phyloP scores from a whole-genome alignment of 2,113 vertebrate genomes.

The Stegastes partitus region DNA sequence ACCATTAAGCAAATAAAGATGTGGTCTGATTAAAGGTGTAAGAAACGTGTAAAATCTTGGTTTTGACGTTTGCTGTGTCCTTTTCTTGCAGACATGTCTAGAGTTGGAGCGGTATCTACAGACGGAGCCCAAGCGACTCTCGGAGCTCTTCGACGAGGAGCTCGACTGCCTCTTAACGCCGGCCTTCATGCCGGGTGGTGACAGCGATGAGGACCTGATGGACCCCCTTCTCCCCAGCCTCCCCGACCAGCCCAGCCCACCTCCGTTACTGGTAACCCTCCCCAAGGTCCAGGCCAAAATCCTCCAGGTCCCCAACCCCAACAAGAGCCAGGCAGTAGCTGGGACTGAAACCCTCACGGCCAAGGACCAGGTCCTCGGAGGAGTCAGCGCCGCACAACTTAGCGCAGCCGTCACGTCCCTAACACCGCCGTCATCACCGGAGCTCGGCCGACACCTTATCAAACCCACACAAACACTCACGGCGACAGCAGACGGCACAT shows the following conservation, averaged over 20 bases:
- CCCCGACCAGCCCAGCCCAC: constrained; percentile 87
- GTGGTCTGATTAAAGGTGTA: neutral
- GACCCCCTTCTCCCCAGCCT: constrained; percentile 90
- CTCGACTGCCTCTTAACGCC: constrained; percentile 92
- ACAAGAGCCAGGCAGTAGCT: constrained; percentile 56
- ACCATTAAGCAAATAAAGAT: neutral
- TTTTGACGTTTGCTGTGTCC: constrained; percentile 40
- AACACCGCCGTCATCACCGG: constrained; percentile 96
- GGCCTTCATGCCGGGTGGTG: constrained; percentile 87
- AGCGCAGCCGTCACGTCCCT: constrained; percentile 96
- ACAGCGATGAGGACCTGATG: constrained; percentile 89
- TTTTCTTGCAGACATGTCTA: constrained; percentile 91
- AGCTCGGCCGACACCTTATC: constrained; percentile 95
- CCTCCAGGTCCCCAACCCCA: constrained; percentile 84
- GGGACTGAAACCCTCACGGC: constrained; percentile 77
- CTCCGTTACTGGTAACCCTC: constrained; percentile 81
- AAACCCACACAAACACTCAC: constrained; percentile 94
- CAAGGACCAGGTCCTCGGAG: constrained; percentile 90
- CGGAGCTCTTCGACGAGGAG: constrained; percentile 94
- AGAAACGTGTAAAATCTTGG: neutral
- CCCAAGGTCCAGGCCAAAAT: constrained; percentile 89
- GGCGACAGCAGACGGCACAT: constrained; percentile 89
- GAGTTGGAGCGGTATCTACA: constrained; percentile 98
- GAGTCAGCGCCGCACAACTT: constrained; percentile 94
- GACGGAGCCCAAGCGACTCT: constrained; percentile 94